These are phyloP conservation scores for Saccopteryx bilineata DNA, from an alignment of 2,113 vertebrate genomes.

Conservation along the genomic window DNA sequence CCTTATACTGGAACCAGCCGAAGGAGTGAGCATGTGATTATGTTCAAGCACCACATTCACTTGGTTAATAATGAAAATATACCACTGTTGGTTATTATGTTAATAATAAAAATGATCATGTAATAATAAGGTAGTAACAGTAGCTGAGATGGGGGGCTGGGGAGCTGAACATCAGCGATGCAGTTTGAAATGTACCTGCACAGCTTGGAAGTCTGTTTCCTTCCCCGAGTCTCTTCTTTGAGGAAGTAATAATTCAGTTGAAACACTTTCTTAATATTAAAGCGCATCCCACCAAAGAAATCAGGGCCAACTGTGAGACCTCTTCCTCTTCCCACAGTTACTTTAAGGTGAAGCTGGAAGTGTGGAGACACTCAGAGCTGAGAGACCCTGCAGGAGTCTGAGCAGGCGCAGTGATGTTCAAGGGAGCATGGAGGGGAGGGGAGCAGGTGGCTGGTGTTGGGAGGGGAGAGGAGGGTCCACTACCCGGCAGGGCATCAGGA, in stretches of 20 bases:
- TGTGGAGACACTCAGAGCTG: neutral
- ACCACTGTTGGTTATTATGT: neutral
- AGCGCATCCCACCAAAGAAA: neutral
- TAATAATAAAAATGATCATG: neutral
- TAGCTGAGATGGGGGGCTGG: neutral
- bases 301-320: neutral
- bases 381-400: neutral
- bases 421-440: neutral
- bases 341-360: neutral
- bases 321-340: neutral
- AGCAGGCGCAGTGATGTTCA: too few relatives aligned
- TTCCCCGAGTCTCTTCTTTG: neutral
- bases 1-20: accelerated
- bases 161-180: neutral
- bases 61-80: slow-evolving; percentile 20
- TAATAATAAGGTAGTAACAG: too few relatives aligned
- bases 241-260: neutral
- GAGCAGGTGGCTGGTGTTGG: too few relatives aligned
- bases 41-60: neutral
- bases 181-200: neutral
- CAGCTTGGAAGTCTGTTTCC: neutral
- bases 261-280: neutral
- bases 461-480: neutral
- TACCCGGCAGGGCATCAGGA: accelerated
- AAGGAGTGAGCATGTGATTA: neutral